Base-by-base conservation (phyloP, 2,113 vertebrate genomes). In the Ophthalmolycus amberensis region DNA sequence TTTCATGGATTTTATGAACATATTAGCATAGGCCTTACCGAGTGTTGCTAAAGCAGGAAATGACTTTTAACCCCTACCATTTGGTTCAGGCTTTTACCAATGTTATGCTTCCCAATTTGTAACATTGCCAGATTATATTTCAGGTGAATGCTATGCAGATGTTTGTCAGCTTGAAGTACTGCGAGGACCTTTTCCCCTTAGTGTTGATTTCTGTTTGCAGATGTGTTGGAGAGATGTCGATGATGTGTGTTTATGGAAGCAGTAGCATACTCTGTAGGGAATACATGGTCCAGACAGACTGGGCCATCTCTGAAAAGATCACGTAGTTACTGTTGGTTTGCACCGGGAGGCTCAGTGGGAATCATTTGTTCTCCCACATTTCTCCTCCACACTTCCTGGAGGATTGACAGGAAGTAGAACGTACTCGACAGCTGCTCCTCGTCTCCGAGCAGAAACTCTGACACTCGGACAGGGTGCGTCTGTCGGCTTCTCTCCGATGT, bases 91-190 rank as follows among this genome's bases (percentile, higher is more conserved):
- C 85, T 85, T 92, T 85, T 88, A 83, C 77, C 77, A 71, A 71
- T 75, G 69, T 89, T 85, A 62, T 76, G 75, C 82, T 83, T 83
- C 71, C 86, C 71, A 90, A 71, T 88, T 68, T 76, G 82, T 85
- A 79, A 87, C 38, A 66, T 77, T 80, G 65, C 73, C 86, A 78
- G 72, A 91, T 79, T 81, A 79, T 82, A 78, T 90, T 87, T 87
- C 88, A 91, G 83, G 91, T 85, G 79, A 86, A 90, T 77, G 87
- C 92, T 92, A 92, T 93, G 89, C 92, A 92, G 90, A 86, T 79
- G 60, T 86, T 82, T 85, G 81, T 90, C 82, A 70, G 69, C 80
- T 80, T 85, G 50, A 88, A 85, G 75, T 87, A 65, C 68, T 52
- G 62, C 76, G 60, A 50, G 83, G 71, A 79, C 75, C 56, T 77